phyloP scores from a whole-genome alignment of 2,113 vertebrate genomes.

The Eupsittula cactorum region DNA sequence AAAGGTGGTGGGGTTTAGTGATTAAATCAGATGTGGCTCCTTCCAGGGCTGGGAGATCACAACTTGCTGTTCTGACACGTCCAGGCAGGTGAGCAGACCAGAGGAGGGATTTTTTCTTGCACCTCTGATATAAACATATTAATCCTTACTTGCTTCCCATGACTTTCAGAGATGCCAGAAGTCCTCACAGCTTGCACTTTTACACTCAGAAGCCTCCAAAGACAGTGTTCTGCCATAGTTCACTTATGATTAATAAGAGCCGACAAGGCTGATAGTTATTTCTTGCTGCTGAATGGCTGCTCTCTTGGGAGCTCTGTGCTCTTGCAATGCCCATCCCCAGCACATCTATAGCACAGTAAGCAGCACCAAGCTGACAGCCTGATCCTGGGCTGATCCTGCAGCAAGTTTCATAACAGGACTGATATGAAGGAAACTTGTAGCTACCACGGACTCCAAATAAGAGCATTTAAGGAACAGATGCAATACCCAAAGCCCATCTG shows the following conservation, averaged over 20 bases:
- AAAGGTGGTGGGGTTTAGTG: neutral
- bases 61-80: rapidly evolving
- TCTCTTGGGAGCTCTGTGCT: neutral
- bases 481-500: neutral
- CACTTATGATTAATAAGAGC: neutral
- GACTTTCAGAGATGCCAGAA: neutral
- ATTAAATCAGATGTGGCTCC: neutral
- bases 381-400: neutral
- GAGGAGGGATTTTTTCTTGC: neutral
- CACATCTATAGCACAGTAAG: neutral
- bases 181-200: neutral
- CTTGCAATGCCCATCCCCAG: neutral
- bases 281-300: neutral
- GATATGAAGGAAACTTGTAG: neutral
- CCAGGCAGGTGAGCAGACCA: rapidly evolving
- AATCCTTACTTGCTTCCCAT: neutral
- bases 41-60: neutral
- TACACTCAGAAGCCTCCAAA: slow-evolving; percentile 13
- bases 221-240: neutral
- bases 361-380: neutral
- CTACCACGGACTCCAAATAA: neutral
- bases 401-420: neutral
- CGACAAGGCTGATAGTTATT: neutral
- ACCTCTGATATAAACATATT: neutral
- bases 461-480: neutral